A percentile compares a stretch with the other conserved stretches of the same genome.
Evolutionary conservation across 2,797 vertebrate genomes (phyloP).

Genomic region (Phoxinus dragarum): DNA sequence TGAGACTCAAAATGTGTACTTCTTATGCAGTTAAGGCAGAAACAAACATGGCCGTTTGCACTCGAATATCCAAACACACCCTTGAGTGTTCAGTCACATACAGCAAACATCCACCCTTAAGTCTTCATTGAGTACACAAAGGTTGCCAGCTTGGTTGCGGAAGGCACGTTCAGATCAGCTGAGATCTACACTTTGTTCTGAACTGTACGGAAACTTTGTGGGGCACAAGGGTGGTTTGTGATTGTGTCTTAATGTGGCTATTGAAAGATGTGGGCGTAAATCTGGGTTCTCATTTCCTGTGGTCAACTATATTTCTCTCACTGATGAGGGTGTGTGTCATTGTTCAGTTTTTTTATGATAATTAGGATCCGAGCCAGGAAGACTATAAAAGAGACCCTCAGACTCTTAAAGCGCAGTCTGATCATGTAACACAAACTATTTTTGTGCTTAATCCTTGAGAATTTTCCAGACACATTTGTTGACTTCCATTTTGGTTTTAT

Average conservation of each 20-base stretch:
- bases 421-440: background rate
- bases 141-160: background rate
- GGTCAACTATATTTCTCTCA: slow-evolving; percentile 2
- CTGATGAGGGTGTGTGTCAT: slow-evolving; percentile 17
- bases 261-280: slow-evolving; percentile 10
- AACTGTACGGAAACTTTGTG: background rate
- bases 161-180: background rate
- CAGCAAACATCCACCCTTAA: slow-evolving; percentile 39
- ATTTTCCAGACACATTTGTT: background rate
- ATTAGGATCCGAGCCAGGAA: background rate
- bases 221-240: background rate
- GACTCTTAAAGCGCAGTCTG: background rate
- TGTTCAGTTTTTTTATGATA: slow-evolving; percentile 21
- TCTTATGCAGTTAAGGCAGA: background rate
- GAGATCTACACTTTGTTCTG: background rate
- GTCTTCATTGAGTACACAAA: slow-evolving; percentile 29
- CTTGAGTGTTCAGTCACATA: slow-evolving; percentile 30
- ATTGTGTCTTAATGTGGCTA: slow-evolving; percentile 22
- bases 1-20: slow-evolving; percentile 5
- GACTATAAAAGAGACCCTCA: background rate
- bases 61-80: slow-evolving; percentile 22
- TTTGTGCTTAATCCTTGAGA: background rate
- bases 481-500: background rate
- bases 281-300: slow-evolving; percentile 19
- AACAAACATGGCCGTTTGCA: background rate